Evolutionary conservation across 2,797 vertebrate species (phyloP).

Genomic region (Chelonia mydas): DNA sequence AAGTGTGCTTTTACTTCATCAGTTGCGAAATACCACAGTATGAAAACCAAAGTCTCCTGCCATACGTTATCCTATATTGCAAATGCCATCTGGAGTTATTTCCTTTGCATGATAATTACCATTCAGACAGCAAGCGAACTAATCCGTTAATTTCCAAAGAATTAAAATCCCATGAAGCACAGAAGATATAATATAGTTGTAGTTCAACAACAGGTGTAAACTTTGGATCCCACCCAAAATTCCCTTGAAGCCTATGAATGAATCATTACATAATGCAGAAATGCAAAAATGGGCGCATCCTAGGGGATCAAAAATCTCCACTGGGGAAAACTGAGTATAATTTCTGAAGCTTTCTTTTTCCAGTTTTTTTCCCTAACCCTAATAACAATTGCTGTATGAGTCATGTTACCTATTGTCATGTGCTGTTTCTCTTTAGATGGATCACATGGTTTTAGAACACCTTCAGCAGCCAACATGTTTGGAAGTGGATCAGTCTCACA

Average conservation of each 20-base stretch:
- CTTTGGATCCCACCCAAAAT: background rate
- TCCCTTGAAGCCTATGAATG: background rate
- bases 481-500: constrained; percentile 80
- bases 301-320: background rate
- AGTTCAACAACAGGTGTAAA: background rate
- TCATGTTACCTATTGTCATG: background rate
- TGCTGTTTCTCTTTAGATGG: constrained; percentile 77
- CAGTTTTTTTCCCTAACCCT: background rate
- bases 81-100: background rate
- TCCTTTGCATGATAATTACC: background rate
- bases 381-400: background rate
- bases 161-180: background rate
- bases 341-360: background rate
- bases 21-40: background rate
- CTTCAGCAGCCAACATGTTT: constrained; percentile 82
- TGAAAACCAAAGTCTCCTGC: background rate
- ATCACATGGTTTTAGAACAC: constrained; percentile 87
- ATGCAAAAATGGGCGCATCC: rapidly evolving
- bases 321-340: rapidly evolving
- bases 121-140: background rate
- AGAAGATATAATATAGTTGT: background rate
- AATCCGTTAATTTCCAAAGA: background rate
- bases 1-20: background rate
- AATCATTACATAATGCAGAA: background rate
- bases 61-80: background rate